Percentiles rank a stretch among this genome's conserved stretches.
These are phyloP conservation scores for Lophura swinhoii DNA, from an alignment of 2,797 vertebrate species.

Conservation along the genomic window DNA sequence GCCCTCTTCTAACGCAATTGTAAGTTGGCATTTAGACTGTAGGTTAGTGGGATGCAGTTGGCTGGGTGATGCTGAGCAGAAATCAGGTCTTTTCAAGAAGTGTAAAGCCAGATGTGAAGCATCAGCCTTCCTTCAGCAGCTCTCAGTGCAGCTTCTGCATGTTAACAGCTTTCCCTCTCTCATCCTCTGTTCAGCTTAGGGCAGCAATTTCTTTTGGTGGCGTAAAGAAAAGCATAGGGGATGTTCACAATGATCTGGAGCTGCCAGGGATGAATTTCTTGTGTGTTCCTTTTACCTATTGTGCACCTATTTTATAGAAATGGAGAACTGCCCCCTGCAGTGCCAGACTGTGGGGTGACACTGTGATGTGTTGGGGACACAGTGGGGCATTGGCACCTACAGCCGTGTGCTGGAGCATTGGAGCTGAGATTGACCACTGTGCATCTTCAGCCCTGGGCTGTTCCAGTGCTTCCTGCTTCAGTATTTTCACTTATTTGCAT, in stretches of 20 bases:
- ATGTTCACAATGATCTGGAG: not conserved
- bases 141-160: not conserved
- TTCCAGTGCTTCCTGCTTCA: not conserved
- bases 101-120: not conserved
- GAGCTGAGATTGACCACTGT: not conserved
- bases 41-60: not conserved
- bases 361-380: not conserved
- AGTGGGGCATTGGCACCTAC: fast-evolving
- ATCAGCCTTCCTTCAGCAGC: not conserved
- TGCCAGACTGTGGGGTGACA: not conserved
- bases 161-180: not conserved
- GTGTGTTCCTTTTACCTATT: not conserved
- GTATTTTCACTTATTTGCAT: not conserved
- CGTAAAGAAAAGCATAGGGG: not conserved
- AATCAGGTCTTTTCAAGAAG: not conserved
- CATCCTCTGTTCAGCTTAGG: not conserved
- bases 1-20: not conserved
- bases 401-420: fast-evolving
- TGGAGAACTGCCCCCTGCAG: not conserved
- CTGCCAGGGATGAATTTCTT: not conserved
- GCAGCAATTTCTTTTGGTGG: not conserved
- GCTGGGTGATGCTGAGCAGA: not conserved
- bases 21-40: not conserved
- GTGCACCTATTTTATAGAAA: not conserved
- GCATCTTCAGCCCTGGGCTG: not conserved